Evolutionary conservation across 2,113 vertebrate species (phyloP), one percentile per base, ranked within the genome.

Genomic region (Triplophysa dalaica): DNA sequence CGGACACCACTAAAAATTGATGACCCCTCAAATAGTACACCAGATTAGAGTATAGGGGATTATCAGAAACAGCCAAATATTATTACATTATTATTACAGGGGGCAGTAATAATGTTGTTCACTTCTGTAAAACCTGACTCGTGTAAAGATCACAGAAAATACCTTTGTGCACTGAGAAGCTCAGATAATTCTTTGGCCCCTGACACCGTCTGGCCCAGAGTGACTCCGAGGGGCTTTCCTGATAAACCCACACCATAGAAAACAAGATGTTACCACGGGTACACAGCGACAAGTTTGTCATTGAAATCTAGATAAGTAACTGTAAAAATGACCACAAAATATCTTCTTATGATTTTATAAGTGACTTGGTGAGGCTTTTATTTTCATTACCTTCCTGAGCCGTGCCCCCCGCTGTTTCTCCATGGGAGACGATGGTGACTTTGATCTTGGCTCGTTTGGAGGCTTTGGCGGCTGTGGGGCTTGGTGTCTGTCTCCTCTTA

Each of bases 361-460:
- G 29, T 1, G 1, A 16, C 56, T 43, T 41, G 70, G 60, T 24
- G n/a, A n/a, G 52, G 13, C 2, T 1, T 43, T 16, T 41, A 4
- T 45, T 19, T 26, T 45, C 21, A 29, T 93, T 92, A 98, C 97
- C 95, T 92, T 98, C 96, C 13, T 94, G 91, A 45, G 83, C 85
- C 54, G 90, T 86, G 54, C 86, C 82, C 84, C 92, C 93, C 33
- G 92, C 66, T 19, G 91, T 75, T 41, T 98, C 97, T 2, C 94
- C 95, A 60, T 97, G 96, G 61, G 96, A 96, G 72, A 98, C 92
- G 62, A 98, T 95, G 85, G 97, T 97, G 89, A 99, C 97, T 91
- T 98, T 98, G 89, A 98, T 97, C 92, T 98, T 98, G 29, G 98
- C 95, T 83, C 95, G 91, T 89, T 99, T 99, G 84, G 96, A 93